Evolutionary conservation across 1,140 invertebrate species (phyloP).

Genomic region (Calliopsis andreniformis): DNA sequence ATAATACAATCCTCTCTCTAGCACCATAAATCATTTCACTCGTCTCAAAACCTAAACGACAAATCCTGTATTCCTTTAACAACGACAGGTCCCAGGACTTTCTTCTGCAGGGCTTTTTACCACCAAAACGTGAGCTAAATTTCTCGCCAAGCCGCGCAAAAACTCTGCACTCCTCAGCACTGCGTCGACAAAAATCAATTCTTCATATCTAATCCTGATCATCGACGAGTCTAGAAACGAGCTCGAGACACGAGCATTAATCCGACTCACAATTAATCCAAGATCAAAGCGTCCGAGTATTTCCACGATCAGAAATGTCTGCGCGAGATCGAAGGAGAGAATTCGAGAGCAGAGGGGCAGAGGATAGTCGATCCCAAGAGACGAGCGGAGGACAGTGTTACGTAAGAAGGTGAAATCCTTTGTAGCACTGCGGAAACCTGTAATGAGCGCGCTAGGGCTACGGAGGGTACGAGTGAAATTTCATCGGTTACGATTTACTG

Average conservation of each 20-base stretch:
- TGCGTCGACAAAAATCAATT: neutral
- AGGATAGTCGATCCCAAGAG: slow-evolving; percentile 11
- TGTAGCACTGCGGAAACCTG: slow-evolving; percentile 40
- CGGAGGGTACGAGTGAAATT: slow-evolving; percentile 42
- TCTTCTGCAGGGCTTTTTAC: too few relatives aligned
- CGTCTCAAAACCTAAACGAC: too few relatives aligned
- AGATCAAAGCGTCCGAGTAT: slow-evolving; percentile 50
- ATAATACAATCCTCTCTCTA: too few relatives aligned
- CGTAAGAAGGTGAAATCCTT: slow-evolving; percentile 54
- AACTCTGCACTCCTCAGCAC: neutral
- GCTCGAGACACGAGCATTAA: neutral
- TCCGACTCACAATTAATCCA: slow-evolving; percentile 50
- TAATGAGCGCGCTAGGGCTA: slow-evolving; percentile 52
- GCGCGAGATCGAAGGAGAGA: neutral
- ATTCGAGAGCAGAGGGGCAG: neutral
- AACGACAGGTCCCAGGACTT: too few relatives aligned
- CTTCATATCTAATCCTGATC: neutral
- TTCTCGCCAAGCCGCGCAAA: neutral
- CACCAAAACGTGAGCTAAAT: too few relatives aligned
- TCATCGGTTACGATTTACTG: slow-evolving; percentile 46
- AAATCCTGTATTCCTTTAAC: too few relatives aligned
- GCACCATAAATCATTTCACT: too few relatives aligned
- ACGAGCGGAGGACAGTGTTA: slow-evolving; percentile 46
- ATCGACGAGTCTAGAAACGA: slow-evolving; percentile 7
- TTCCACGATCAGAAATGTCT: neutral